A percentile compares a stretch with the other conserved stretches of the same genome.
Conservation (phyloP, 2,888 invertebrate species). For the Brassicogethes aeneus region DNA sequence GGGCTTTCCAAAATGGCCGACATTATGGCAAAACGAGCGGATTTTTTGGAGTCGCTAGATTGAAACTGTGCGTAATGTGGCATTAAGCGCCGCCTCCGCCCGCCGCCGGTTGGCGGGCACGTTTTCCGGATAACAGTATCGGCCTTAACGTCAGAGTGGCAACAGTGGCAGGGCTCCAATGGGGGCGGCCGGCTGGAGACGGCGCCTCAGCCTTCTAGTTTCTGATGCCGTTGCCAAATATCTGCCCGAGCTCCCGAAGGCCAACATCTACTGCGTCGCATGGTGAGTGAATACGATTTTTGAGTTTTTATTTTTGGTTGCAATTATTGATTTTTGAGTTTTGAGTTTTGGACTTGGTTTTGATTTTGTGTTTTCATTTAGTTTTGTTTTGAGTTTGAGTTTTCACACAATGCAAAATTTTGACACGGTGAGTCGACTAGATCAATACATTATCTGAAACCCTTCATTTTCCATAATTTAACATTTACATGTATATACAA, state of each 20-base stretch:
- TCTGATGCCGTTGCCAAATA: constrained; percentile 34
- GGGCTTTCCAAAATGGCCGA: constrained; percentile 41
- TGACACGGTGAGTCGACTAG: too few relatives aligned
- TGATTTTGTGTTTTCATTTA: too few relatives aligned
- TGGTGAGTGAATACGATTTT: constrained; percentile 14
- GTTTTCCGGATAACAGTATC: constrained; percentile 30
- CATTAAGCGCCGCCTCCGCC: constrained; percentile 23
- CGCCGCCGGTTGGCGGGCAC: constrained; percentile 35
- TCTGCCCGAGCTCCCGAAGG: constrained; percentile 17
- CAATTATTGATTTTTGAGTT: too few relatives aligned
- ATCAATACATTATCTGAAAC: too few relatives aligned
- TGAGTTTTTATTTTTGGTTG: too few relatives aligned
- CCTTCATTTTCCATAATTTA: too few relatives aligned
- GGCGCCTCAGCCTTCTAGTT: constrained; percentile 47
- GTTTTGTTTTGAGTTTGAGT: too few relatives aligned
- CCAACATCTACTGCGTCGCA: constrained; percentile 3
- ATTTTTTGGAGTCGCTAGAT: constrained; percentile 25
- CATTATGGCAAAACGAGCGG: constrained; percentile 19
- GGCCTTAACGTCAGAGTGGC: constrained; percentile 26
- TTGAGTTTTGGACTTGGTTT: too few relatives aligned
- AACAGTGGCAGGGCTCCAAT: constrained; percentile 44
- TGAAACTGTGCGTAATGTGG: constrained; percentile 36
- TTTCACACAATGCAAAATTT: too few relatives aligned
- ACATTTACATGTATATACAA: too few relatives aligned
- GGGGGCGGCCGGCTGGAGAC: constrained; percentile 45